phyloP scores from a whole-genome alignment of 2,888 invertebrate species.

The Ramazzottius varieornatus region DNA sequence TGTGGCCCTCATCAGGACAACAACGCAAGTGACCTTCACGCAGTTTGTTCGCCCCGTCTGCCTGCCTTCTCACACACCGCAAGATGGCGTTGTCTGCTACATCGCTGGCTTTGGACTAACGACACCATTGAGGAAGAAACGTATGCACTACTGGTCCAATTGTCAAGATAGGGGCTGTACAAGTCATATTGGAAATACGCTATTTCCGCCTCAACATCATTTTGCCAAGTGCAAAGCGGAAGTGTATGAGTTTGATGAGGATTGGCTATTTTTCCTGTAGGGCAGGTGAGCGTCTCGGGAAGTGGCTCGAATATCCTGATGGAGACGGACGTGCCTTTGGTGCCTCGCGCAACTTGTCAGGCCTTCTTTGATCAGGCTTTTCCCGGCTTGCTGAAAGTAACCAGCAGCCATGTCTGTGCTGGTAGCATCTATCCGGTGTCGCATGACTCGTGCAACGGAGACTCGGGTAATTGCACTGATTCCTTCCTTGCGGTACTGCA shows the following conservation, averaged over 20 bases:
- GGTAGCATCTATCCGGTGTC: background rate
- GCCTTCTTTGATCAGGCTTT: background rate
- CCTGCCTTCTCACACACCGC: background rate
- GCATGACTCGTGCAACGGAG: background rate
- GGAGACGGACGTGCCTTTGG: background rate
- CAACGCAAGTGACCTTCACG: background rate
- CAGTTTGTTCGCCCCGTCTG: background rate
- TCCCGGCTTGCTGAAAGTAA: background rate
- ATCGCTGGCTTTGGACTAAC: background rate
- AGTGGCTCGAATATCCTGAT: background rate
- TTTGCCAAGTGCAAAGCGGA: too few species aligned
- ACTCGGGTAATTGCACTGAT: background rate
- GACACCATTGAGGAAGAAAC: background rate
- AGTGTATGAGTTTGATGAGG: too few species aligned
- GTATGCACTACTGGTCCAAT: background rate
- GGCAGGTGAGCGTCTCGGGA: background rate
- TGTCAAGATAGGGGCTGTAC: background rate
- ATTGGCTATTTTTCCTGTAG: too few species aligned
- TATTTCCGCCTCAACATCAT: too few species aligned
- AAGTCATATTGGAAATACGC: too few species aligned
- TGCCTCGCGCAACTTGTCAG: background rate
- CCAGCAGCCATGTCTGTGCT: background rate
- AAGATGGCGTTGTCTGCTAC: background rate
- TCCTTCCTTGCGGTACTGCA: background rate
- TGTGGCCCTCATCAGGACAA: background rate